A percentile compares a stretch with the other conserved stretches of the same genome.
Evolutionary conservation across 2,113 vertebrate species (phyloP).

Genomic region (Mesocricetus auratus): DNA sequence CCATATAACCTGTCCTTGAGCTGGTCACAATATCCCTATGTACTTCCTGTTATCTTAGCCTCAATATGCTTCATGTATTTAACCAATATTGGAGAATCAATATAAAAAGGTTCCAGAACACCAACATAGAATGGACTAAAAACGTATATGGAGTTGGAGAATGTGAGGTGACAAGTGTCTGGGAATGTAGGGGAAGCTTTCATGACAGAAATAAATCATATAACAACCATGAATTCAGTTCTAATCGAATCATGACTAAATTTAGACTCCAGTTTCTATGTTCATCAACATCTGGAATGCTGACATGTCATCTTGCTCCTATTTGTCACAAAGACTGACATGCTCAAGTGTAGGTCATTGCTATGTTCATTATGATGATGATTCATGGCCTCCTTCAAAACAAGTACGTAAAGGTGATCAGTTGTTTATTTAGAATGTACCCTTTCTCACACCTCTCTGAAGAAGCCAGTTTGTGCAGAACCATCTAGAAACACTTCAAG

Average conservation of each 20-base stretch:
- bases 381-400: neutral
- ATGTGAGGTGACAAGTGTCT: neutral
- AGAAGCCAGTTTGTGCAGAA: neutral
- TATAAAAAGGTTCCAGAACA: neutral
- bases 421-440: neutral
- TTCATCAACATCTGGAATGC: neutral
- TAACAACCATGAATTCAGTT: neutral
- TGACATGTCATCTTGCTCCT: neutral
- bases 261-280: neutral
- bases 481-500: neutral
- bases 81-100: neutral
- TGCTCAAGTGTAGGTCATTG: neutral
- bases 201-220: neutral
- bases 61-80: neutral
- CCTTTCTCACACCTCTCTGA: neutral
- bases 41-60: neutral
- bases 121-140: neutral
- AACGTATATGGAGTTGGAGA: fast-evolving
- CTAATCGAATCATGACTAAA: neutral
- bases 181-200: neutral
- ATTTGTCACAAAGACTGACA: neutral
- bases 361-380: conserved; percentile 21
- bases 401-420: neutral
- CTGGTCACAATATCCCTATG: fast-evolving
- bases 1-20: neutral